Evolutionary conservation across 2,797 vertebrate genomes (phyloP), one percentile per base, ranked within the genome.

Genomic region (Staurois parvus): DNA sequence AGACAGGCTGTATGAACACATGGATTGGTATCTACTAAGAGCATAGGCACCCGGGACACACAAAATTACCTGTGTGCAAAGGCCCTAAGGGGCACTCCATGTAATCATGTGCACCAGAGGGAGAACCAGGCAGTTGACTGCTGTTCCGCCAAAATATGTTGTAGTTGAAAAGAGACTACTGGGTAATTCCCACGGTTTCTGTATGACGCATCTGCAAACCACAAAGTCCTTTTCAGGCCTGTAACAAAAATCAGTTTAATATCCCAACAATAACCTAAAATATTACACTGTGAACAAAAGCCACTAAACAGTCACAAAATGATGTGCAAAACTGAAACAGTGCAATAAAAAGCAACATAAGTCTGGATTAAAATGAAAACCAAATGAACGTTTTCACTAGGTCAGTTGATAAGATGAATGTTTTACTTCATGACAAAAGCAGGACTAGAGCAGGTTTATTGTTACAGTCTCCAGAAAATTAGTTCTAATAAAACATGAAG

Each of bases 291-390:
- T 66, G 59, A 67, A 81, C 48, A 81, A 72, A 45, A 73, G 48
- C 72, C 52, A 81, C 69, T 73, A 72, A 52, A 81, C 59, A 15
- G 48, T 73, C 79, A 73, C 79, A 73, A 81, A 29, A 72, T 37
- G 79, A 42, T 81, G 79, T 81, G 79, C 79, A 81, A 81, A 72
- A 66, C 56, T 30, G 37, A 40, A 79, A 79, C 62, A 79, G 64
- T 79, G 79, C 68, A 70, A 64, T 11, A 59, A 62, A n/a, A 81
- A 62, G 26, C 52, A 40, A 72, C 26, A 72, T 17, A 26, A 72
- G 26, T 62, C 68, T 12, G 48, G 10, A 81, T 11, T 72, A 5
- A 59, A 62, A 73, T 62, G 15, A 81, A 62, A 80, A 73, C 24
- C 48, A 59, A 45, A 69, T 70, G 29, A 45, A 81, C 59, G 24